Evolutionary conservation across 2,888 invertebrate genomes (phyloP), one percentile per base, ranked within the genome.

Genomic region (Drosophila prolongata): DNA sequence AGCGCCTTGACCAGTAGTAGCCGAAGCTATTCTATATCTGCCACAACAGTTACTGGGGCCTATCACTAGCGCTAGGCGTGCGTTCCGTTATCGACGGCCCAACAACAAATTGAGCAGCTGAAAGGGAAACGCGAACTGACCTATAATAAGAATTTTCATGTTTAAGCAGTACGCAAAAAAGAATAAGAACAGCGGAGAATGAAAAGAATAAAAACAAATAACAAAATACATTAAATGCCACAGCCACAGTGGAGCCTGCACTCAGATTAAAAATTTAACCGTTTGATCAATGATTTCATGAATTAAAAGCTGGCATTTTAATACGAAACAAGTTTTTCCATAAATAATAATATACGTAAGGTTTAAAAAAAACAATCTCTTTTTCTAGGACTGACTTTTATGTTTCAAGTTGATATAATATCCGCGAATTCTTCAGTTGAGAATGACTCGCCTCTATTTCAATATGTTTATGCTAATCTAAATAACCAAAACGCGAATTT

Each of bases 91-190:
- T 67, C 55, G 58, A 53, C 43, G 47, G 46, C 40, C 59, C 79
- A 60, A 58, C 69, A 64, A 64, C 60, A 52, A 55, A 52, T 61
- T 47, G 56, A 55, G 49, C 64, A 67, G 70, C 73, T 85, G 75
- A 85, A 84, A 85, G 86, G 83, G 76, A 84, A 85, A 75, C 78
- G 80, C 85, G 76, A 79, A 83, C 86, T 84, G 84, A 84, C 84
- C 84, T 84, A 85, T 84, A 81, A 84, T 84, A 84, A 86, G 72
- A 78, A 72, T 78, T 79, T 85, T 69, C 57, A 70, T 66, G 78
- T 78, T 69, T 59, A 34, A 66, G 54, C 69, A 54, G 54, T 34
- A 59, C 59, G 49, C 59, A 54, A 49, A 59, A 34, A 67, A 59
- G n/a, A 52, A 40, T 9, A 46, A 24, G 52, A 43, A 19, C 14